Evolutionary conservation across 2,888 invertebrate genomes (phyloP).

Genomic region (Isotomurus palustris): DNA sequence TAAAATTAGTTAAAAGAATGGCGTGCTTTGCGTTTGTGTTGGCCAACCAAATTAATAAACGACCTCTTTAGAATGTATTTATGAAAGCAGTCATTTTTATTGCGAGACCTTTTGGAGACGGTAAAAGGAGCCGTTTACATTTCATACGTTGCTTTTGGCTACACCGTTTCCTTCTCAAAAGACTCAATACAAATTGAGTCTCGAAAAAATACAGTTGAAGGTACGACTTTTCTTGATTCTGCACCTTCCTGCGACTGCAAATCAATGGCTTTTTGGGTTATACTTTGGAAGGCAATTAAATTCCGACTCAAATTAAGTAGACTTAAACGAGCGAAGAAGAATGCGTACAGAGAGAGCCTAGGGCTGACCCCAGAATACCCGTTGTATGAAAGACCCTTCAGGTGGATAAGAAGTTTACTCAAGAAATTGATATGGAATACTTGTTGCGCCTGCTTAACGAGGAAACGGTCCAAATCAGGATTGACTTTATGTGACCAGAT

Average conservation of each 20-base stretch:
- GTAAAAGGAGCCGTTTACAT: no score
- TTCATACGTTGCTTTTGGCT: no score
- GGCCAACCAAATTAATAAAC: no score
- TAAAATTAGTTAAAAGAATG: no score
- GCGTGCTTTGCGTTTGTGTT: no score
- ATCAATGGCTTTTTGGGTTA: background rate
- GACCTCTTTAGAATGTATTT: background rate
- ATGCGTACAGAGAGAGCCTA: conserved; percentile 31
- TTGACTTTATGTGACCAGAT: conserved; percentile 29
- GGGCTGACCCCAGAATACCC: conserved; percentile 31
- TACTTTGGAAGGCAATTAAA: conserved; percentile 10
- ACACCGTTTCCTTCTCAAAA: no score
- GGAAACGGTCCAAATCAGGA: background rate
- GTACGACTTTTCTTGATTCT: no score
- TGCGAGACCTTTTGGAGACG: no score
- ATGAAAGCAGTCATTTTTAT: no score
- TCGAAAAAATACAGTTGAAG: no score
- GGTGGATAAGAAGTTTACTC: conserved; percentile 11
- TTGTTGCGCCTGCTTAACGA: conserved; percentile 26
- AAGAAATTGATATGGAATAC: conserved; percentile 14
- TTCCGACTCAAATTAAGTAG: conserved; percentile 16
- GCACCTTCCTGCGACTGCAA: no score
- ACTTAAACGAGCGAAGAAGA: conserved; percentile 36
- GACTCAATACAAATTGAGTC: no score
- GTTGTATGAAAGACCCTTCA: conserved; percentile 17